Evolutionary conservation across 2,113 vertebrate genomes (phyloP).

Genomic region (Vicugna pacos): DNA sequence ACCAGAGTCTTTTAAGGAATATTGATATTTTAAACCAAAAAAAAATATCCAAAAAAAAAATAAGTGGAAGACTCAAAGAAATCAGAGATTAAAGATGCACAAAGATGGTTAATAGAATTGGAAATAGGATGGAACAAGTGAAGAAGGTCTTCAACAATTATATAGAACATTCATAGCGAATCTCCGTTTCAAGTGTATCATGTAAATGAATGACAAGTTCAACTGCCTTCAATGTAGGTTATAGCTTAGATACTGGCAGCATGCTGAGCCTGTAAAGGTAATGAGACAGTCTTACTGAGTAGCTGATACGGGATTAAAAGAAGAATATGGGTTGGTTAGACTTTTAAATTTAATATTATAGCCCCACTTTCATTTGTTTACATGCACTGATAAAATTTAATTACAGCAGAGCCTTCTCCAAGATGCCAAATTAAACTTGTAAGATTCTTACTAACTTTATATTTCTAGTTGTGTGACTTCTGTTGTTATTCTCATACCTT

Average conservation of each 20-base stretch:
- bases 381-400: neutral
- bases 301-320: neutral
- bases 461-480: neutral
- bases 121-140: neutral
- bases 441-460: neutral
- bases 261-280: neutral
- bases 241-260: neutral
- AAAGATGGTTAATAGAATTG: neutral
- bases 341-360: neutral
- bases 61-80: neutral
- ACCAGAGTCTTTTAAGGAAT: neutral
- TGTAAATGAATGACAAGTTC: neutral
- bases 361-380: neutral
- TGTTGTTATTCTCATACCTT: neutral
- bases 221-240: neutral
- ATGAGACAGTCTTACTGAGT: neutral
- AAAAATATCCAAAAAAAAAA: neutral
- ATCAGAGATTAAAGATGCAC: neutral
- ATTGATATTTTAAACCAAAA: neutral
- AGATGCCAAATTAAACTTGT: neutral
- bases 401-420: neutral
- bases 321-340: neutral
- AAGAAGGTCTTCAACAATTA: neutral
- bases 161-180: neutral
- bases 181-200: neutral